These are phyloP conservation scores for Drosophila yakuba DNA, from an alignment of 1,140 invertebrate genomes.

Conservation along the genomic window DNA sequence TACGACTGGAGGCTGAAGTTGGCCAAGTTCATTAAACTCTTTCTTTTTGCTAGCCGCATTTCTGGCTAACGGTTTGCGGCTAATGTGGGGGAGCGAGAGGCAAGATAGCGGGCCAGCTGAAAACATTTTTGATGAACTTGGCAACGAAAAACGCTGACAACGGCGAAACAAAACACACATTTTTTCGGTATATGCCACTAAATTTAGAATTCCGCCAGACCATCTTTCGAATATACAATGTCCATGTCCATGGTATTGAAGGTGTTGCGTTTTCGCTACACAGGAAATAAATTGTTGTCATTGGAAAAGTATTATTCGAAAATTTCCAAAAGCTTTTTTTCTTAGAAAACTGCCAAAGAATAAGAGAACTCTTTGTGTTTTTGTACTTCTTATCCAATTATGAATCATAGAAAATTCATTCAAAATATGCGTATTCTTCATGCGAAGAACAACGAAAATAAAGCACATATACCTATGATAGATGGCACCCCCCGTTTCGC, in stretches of 20 bases:
- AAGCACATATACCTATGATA: no score
- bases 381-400: not conserved
- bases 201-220: slow-evolving; percentile 69
- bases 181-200: slow-evolving; percentile 48
- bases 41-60: not conserved
- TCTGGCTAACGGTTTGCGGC: slow-evolving; percentile 10
- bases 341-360: no score
- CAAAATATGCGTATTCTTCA: no score
- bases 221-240: slow-evolving; percentile 28
- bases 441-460: not conserved
- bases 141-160: slow-evolving; percentile 61
- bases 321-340: no score
- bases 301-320: not conserved
- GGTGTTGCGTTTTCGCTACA: slow-evolving; percentile 51
- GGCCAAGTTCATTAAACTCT: slow-evolving; percentile 35
- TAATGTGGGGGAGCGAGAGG: slow-evolving; percentile 9
- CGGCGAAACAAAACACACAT: slow-evolving; percentile 38
- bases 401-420: not conserved
- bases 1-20: not conserved
- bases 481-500: not conserved
- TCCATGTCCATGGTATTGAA: slow-evolving; percentile 72
- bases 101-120: slow-evolving; percentile 6
- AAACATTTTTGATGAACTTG: slow-evolving; percentile 62
- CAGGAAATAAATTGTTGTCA: not conserved
- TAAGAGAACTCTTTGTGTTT: no score